phyloP scores from a whole-genome alignment of 2,888 invertebrate genomes.

The Lysandra bellargus region DNA sequence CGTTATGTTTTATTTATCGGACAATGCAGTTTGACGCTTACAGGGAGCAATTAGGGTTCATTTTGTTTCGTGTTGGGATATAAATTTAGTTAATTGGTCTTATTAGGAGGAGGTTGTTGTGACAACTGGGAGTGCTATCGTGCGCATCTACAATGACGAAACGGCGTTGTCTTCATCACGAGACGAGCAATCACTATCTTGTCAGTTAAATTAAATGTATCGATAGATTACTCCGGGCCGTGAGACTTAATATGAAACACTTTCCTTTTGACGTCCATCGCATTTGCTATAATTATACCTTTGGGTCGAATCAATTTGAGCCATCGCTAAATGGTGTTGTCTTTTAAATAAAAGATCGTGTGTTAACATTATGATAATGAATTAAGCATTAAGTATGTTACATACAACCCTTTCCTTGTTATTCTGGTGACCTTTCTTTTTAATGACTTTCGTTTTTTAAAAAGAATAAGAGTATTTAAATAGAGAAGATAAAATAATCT shows the following conservation, averaged over 20 bases:
- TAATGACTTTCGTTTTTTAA: no score
- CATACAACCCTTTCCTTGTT: neutral
- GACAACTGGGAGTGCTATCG: conserved; percentile 79
- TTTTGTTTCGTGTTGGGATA: conserved; percentile 51
- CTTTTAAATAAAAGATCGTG: conserved; percentile 48
- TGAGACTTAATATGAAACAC: conserved; percentile 70
- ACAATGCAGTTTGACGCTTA: conserved; percentile 50
- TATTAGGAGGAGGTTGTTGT: conserved; percentile 80
- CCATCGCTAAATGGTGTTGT: conserved; percentile 32
- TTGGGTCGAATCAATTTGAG: conserved; percentile 19
- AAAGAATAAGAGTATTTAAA: no score
- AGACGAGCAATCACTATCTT: conserved; percentile 80
- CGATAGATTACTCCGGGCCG: conserved; percentile 77
- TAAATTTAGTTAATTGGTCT: conserved; percentile 77
- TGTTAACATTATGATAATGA: conserved; percentile 53
- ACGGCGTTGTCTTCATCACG: conserved; percentile 81
- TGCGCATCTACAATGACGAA: conserved; percentile 81
- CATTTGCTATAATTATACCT: conserved; percentile 32
- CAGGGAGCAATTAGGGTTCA: conserved; percentile 56
- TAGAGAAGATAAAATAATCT: no score
- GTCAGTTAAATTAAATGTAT: conserved; percentile 80
- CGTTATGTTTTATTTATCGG: conserved; percentile 19
- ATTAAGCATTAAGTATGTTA: conserved; percentile 37
- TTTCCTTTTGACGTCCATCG: conserved; percentile 56
- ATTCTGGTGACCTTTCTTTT: neutral